These are phyloP conservation scores for Amphiprion clarkii DNA, from an alignment of 2,797 vertebrate species.

Conservation along the genomic window DNA sequence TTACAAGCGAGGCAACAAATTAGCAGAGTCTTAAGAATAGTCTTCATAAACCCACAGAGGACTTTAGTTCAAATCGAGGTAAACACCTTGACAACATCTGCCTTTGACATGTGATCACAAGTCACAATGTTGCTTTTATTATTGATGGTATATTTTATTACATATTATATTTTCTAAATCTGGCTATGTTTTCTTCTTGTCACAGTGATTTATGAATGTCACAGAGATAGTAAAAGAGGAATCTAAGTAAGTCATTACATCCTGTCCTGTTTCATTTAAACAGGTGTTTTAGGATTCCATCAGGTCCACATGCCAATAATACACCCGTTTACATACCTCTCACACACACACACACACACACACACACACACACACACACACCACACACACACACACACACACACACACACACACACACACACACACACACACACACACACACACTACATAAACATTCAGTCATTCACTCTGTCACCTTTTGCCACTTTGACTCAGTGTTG, in stretches of 20 bases:
- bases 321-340: conserved; percentile 29
- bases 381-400: conserved; percentile 8
- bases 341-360: conserved; percentile 19
- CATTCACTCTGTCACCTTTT: conserved; percentile 43
- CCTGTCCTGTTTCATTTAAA: conserved; percentile 23
- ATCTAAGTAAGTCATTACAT: conserved; percentile 7
- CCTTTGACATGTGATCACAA: not conserved
- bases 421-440: conserved; percentile 17
- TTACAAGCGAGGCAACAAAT: not conserved
- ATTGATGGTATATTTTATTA: not conserved
- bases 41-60: not conserved
- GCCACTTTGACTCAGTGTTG: conserved; percentile 28
- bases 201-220: not conserved
- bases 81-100: not conserved
- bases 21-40: not conserved
- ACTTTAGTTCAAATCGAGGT: not conserved
- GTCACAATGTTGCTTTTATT: not conserved
- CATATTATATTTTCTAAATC: conserved; percentile 5
- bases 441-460: conserved; percentile 57
- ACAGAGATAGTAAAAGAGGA: conserved; percentile 10
- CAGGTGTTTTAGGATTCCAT: conserved; percentile 57
- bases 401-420: conserved; percentile 9
- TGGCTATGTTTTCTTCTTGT: not conserved
- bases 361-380: not conserved
- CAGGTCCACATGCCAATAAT: conserved; percentile 27